Evolutionary conservation across 1,140 invertebrate species (phyloP).

Genomic region (Portunus trituberculatus): DNA sequence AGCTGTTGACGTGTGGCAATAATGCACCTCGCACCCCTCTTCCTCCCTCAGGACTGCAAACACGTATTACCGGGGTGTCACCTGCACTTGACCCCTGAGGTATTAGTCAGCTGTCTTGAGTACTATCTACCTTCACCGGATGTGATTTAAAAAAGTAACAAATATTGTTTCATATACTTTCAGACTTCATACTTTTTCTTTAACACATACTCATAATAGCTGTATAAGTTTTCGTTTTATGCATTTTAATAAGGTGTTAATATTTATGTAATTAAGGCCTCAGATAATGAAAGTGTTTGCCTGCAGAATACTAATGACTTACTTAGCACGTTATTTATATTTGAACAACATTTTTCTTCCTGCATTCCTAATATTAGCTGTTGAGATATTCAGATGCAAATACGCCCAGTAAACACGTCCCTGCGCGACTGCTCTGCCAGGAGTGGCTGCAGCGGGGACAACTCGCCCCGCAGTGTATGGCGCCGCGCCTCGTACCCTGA

Average conservation of each 20-base stretch:
- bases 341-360: not conserved
- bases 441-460: not conserved
- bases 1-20: conserved; percentile 5
- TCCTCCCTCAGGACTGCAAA: not conserved
- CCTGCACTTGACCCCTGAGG: not conserved
- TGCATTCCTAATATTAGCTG: conserved; percentile 3
- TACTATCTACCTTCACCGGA: too few species aligned
- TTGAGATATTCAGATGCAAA: not conserved
- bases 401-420: not conserved
- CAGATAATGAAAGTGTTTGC: conserved; percentile 14
- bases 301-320: not conserved
- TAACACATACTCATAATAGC: too few species aligned
- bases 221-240: too few species aligned
- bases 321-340: conserved; percentile 10
- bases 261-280: not conserved
- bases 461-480: not conserved
- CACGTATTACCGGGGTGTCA: not conserved
- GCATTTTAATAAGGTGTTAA: not conserved
- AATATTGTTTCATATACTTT: too few species aligned
- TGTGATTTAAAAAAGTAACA: too few species aligned
- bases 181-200: too few species aligned
- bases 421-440: not conserved
- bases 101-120: too few species aligned
- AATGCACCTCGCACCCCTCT: not conserved
- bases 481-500: not conserved